phyloP scores from a whole-genome alignment of 2,113 vertebrate species.

The Poeciliopsis prolifica region DNA sequence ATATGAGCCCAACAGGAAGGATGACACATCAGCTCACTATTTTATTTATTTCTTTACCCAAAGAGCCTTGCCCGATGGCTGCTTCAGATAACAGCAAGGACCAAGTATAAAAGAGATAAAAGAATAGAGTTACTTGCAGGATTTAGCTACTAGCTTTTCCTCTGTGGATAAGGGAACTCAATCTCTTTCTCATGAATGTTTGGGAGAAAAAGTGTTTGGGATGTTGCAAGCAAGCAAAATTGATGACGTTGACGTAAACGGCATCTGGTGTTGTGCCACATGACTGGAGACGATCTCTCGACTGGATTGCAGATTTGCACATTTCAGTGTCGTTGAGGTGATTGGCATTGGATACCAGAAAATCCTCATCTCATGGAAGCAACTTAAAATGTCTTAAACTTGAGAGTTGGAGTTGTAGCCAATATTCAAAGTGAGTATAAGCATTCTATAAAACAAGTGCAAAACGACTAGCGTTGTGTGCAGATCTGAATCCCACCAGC shows the following conservation, averaged over 20 bases:
- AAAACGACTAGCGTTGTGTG: background rate
- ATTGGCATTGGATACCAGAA: background rate
- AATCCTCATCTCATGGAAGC: no score
- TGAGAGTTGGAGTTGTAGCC: background rate
- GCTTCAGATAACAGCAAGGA: background rate
- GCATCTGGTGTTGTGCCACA: no score
- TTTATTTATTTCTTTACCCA: no score
- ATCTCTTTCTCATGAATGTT: background rate
- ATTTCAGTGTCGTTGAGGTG: background rate
- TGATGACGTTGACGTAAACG: background rate
- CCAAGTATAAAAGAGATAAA: background rate
- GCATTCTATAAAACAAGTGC: background rate
- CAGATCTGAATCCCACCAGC: background rate
- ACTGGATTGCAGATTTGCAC: background rate
- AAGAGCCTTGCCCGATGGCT: no score
- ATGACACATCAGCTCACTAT: background rate
- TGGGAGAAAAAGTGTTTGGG: no score
- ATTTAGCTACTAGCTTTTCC: background rate
- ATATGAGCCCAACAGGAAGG: background rate
- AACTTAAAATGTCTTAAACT: background rate
- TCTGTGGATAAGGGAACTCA: background rate
- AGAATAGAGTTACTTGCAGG: background rate
- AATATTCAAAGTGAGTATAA: background rate
- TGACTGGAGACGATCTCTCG: background rate
- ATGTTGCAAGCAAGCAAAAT: no score